These are phyloP conservation scores for Octodon degus DNA, from an alignment of 2,113 vertebrate genomes.

Conservation along the genomic window DNA sequence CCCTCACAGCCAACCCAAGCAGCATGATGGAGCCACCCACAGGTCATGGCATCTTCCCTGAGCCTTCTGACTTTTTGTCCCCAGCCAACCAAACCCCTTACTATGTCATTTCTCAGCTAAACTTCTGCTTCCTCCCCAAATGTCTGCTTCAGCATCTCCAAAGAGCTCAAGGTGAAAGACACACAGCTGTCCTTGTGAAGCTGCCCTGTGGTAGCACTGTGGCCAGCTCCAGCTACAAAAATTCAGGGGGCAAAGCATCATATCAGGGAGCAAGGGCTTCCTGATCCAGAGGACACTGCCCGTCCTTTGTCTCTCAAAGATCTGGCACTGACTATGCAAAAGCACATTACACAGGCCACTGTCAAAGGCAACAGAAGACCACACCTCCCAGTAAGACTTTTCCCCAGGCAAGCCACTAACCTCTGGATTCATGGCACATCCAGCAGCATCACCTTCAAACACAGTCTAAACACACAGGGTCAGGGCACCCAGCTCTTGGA, in stretches of 20 bases:
- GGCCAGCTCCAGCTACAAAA: background rate
- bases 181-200: background rate
- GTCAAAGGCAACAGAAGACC: background rate
- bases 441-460: background rate
- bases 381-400: background rate
- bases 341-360: background rate
- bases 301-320: background rate
- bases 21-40: background rate
- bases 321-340: rapidly evolving
- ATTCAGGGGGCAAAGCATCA: background rate
- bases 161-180: background rate
- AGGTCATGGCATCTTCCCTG: background rate
- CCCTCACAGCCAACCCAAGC: background rate
- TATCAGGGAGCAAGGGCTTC: rapidly evolving
- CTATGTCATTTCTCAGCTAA: background rate
- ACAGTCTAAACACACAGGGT: background rate
- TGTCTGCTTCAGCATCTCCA: background rate
- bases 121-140: background rate
- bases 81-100: background rate
- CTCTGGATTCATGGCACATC: background rate
- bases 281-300: background rate
- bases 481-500: rapidly evolving
- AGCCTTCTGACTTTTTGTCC: background rate
- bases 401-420: background rate
- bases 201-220: background rate